phyloP scores from a whole-genome alignment of 2,888 invertebrate genomes.

The Lymantria dispar region DNA sequence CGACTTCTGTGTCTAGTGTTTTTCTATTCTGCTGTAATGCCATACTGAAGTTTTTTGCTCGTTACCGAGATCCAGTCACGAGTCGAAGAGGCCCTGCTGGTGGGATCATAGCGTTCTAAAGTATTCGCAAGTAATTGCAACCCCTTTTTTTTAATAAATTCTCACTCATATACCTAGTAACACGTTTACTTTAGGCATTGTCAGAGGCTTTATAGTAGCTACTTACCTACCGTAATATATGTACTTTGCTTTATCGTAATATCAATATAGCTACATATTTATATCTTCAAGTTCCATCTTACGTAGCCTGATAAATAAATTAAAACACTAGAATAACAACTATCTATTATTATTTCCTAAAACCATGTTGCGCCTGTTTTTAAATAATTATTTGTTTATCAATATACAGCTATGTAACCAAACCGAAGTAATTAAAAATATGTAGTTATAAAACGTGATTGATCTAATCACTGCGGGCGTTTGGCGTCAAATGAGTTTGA shows the following conservation, averaged over 20 bases:
- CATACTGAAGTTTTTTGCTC: conserved; percentile 70
- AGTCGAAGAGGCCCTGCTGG: conserved; percentile 58
- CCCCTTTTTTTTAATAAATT: background rate
- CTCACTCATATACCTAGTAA: too few relatives aligned
- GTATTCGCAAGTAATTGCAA: background rate
- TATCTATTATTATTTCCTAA: too few relatives aligned
- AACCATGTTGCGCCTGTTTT: too few relatives aligned
- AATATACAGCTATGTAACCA: background rate
- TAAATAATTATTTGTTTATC: too few relatives aligned
- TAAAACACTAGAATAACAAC: background rate
- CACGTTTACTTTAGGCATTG: too few relatives aligned
- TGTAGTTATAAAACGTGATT: conserved; percentile 34
- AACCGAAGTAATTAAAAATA: conserved; percentile 16
- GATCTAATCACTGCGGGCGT: conserved; percentile 61
- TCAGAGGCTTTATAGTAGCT: too few relatives aligned
- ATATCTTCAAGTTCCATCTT: too few relatives aligned
- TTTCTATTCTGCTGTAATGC: conserved; percentile 39
- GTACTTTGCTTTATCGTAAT: conserved; percentile 5
- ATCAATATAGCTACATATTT: background rate
- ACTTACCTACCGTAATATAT: too few relatives aligned
- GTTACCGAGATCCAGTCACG: conserved; percentile 71
- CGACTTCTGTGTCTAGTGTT: conserved; percentile 34
- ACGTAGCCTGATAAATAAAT: background rate
- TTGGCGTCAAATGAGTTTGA: conserved; percentile 61
- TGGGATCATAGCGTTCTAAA: conserved; percentile 28